Percentiles rank a stretch among this genome's conserved stretches.
phyloP scores from a whole-genome alignment of 2,888 invertebrate species.

The Ectemnius lituratus region DNA sequence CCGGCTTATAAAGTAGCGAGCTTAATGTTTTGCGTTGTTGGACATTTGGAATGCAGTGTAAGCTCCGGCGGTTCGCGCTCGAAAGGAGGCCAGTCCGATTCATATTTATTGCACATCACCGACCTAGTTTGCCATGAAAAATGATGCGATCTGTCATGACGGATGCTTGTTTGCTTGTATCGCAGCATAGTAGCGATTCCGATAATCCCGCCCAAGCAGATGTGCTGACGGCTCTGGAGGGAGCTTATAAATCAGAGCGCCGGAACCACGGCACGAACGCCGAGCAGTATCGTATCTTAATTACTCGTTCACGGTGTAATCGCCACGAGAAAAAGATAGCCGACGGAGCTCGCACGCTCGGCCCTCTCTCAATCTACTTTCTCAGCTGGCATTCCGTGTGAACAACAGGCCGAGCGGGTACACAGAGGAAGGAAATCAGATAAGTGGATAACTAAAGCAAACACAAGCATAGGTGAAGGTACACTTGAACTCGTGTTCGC shows the following conservation, averaged over 20 bases:
- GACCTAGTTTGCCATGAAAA: conserved; percentile 41
- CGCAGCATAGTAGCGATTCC: conserved; percentile 8
- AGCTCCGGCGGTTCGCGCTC: neutral
- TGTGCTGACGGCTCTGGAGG: neutral
- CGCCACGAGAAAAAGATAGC: no score
- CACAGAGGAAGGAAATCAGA: conserved; percentile 2
- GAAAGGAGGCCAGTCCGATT: conserved; percentile 17
- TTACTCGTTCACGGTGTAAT: no score
- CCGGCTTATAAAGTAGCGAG: no score
- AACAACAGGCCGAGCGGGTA: conserved; percentile 1
- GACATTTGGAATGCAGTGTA: no score
- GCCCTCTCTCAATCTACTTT: no score
- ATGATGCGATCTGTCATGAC: conserved; percentile 43
- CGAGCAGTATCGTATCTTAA: no score
- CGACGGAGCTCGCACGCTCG: no score
- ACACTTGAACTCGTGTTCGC: neutral
- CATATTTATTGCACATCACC: conserved; percentile 50
- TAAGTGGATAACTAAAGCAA: neutral
- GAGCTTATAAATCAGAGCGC: no score
- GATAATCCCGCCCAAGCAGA: conserved; percentile 7
- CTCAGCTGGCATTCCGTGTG: no score
- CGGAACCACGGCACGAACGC: no score
- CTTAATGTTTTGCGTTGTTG: no score
- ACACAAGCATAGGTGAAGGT: conserved; percentile 1
- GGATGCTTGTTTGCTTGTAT: conserved; percentile 13